These are phyloP conservation scores for Protobothrops mucrosquamatus DNA, from an alignment of 2,113 vertebrate species.

Conservation along the genomic window DNA sequence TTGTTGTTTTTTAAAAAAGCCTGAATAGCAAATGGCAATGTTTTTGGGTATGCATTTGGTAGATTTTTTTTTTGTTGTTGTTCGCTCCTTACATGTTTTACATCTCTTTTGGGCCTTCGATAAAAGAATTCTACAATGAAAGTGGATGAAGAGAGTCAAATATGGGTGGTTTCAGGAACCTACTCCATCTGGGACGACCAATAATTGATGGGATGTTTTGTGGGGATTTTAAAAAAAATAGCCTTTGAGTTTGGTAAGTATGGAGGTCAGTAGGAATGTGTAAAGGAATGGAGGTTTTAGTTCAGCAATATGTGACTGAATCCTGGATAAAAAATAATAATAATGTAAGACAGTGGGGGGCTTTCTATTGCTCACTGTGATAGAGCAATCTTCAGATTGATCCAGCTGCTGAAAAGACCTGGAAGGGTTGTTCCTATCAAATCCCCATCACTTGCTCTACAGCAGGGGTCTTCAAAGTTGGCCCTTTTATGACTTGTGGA, in stretches of 20 bases:
- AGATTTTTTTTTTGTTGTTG: neutral
- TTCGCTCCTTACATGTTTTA: neutral
- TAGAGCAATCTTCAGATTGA: neutral
- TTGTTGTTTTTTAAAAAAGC: accelerated
- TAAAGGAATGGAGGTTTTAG: neutral
- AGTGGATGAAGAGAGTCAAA: neutral
- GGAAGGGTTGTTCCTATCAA: neutral
- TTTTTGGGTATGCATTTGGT: neutral
- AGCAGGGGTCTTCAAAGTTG: too few relatives aligned
- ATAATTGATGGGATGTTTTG: neutral
- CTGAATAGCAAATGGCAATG: neutral
- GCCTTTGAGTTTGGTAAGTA: neutral
- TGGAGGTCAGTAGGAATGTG: neutral
- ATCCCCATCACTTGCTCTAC: neutral
- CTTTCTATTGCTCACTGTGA: neutral
- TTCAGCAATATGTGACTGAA: neutral
- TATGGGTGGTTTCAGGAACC: neutral
- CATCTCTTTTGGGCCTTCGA: neutral
- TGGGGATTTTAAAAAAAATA: neutral
- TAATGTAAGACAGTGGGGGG: neutral
- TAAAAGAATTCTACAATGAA: neutral
- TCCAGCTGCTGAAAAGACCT: neutral
- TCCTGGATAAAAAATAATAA: neutral
- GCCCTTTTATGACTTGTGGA: too few relatives aligned
- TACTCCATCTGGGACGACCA: neutral